Percentiles rank a stretch among this genome's conserved stretches.
These are phyloP conservation scores for Labia minor DNA, from an alignment of 2,888 invertebrate species.

Conservation along the genomic window DNA sequence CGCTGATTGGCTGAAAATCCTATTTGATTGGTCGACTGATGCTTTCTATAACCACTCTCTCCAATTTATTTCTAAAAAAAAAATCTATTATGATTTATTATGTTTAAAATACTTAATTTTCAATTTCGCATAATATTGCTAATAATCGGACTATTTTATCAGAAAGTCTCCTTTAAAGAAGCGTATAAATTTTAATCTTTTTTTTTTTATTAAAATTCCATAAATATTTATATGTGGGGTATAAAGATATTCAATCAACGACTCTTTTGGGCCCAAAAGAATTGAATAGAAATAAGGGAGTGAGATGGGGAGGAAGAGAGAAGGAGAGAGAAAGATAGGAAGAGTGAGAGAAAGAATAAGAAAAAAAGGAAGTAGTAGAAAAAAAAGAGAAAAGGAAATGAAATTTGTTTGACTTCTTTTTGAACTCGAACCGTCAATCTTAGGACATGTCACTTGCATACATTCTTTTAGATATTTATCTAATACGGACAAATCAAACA, in stretches of 20 bases:
- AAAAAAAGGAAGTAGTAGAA: neutral
- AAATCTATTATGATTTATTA: too few species aligned
- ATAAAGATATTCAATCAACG: neutral
- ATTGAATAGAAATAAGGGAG: neutral
- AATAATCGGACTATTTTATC: too few species aligned
- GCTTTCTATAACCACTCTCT: too few species aligned
- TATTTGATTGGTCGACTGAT: too few species aligned
- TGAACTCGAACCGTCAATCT: slow-evolving; percentile 7
- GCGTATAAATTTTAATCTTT: too few species aligned
- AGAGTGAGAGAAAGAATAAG: neutral
- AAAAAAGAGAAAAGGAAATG: neutral
- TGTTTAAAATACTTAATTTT: too few species aligned
- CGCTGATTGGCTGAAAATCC: too few species aligned
- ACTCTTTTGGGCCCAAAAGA: neutral
- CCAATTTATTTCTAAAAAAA: too few species aligned
- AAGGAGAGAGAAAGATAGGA: neutral
- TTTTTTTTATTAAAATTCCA: neutral
- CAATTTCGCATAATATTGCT: too few species aligned
- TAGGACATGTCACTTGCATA: neutral
- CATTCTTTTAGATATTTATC: neutral
- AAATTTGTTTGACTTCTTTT: slow-evolving; percentile 8
- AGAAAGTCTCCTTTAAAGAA: too few species aligned
- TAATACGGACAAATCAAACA: neutral
- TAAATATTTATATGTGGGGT: neutral
- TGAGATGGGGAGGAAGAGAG: neutral